Conservation (phyloP, 1,140 invertebrate species). For the Battus philenor region DNA sequence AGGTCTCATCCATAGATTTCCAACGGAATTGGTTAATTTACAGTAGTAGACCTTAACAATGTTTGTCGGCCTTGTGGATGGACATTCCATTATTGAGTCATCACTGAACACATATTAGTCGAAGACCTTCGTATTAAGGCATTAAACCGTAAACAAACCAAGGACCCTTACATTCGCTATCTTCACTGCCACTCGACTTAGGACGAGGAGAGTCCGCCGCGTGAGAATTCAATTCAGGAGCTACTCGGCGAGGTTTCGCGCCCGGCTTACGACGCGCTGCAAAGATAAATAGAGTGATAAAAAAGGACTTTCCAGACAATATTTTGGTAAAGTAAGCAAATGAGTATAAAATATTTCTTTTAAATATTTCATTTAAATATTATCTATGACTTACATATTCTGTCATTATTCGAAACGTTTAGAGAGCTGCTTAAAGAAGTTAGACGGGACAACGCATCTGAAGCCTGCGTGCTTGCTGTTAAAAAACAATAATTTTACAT, state of each 20-base stretch:
- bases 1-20: too few species aligned
- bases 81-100: too few species aligned
- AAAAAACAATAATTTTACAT: constrained; percentile 14
- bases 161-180: constrained; percentile 76
- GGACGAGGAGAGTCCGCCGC: constrained; percentile 64
- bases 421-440: constrained; percentile 65
- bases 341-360: too few species aligned
- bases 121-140: too few species aligned
- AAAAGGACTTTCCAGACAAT: too few species aligned
- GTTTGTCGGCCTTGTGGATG: too few species aligned
- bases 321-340: too few species aligned
- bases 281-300: constrained; percentile 18
- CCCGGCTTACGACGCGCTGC: constrained; percentile 84
- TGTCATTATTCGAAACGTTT: constrained; percentile 50
- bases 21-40: too few species aligned
- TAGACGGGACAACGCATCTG: constrained; percentile 58
- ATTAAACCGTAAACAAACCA: too few species aligned
- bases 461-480: constrained; percentile 56
- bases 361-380: too few species aligned
- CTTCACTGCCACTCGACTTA: constrained; percentile 81
- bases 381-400: constrained; percentile 70
- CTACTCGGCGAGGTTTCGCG: constrained; percentile 82
- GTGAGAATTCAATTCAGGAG: constrained; percentile 75
- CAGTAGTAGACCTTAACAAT: too few species aligned
- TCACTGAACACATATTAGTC: too few species aligned